Percentiles rank a stretch among this genome's conserved stretches.
These are phyloP conservation scores for Petromus typicus DNA, from an alignment of 2,113 vertebrate genomes.

Conservation along the genomic window DNA sequence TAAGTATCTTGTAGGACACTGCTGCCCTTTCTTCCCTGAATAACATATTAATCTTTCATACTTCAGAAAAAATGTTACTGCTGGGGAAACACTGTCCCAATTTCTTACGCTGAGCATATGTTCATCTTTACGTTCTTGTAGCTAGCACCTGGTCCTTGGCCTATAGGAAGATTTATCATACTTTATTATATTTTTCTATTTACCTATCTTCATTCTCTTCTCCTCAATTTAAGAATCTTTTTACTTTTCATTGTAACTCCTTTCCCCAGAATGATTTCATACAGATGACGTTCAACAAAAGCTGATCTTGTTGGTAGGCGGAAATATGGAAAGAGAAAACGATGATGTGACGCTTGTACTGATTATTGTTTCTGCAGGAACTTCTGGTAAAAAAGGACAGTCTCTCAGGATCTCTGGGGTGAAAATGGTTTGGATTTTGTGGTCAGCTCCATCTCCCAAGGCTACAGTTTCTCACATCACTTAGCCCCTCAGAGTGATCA, in stretches of 20 bases:
- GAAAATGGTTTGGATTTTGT: constrained; percentile 19
- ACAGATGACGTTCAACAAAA: neutral
- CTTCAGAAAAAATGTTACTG: constrained; percentile 2
- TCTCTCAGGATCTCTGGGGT: neutral
- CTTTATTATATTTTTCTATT: neutral
- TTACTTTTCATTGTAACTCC: neutral
- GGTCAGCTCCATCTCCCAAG: neutral
- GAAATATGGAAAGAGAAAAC: neutral
- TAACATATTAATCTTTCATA: neutral
- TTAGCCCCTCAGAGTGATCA: neutral
- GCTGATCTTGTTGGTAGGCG: neutral
- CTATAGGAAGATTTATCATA: neutral
- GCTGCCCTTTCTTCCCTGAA: neutral
- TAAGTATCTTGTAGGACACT: neutral
- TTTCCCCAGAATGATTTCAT: neutral
- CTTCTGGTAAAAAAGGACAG: constrained; percentile 24
- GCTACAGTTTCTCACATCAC: neutral
- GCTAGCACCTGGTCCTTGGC: neutral
- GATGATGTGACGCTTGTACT: rapidly evolving
- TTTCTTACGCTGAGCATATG: neutral
- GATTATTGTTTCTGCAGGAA: neutral
- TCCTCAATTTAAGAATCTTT: neutral
- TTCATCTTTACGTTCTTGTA: neutral
- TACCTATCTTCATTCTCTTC: neutral
- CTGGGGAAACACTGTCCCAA: neutral